These are phyloP conservation scores for Harpagifer antarcticus DNA, from an alignment of 2,797 vertebrate genomes.

Conservation along the genomic window DNA sequence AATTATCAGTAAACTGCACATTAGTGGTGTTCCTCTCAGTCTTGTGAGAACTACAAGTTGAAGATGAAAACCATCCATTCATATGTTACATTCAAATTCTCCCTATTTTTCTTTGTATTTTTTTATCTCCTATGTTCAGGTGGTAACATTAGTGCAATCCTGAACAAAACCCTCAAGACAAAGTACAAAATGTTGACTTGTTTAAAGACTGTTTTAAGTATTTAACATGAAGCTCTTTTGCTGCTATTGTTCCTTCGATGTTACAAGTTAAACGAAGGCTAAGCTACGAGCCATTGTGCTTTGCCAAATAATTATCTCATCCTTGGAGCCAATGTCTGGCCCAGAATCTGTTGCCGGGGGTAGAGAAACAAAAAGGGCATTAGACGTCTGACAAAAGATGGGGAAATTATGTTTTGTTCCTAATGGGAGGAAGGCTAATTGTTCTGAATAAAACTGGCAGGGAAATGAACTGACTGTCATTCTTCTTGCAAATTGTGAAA, in stretches of 20 bases:
- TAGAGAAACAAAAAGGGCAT: slow-evolving; percentile 59
- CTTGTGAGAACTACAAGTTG: background rate
- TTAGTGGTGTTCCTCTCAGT: background rate
- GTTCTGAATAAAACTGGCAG: slow-evolving; percentile 51
- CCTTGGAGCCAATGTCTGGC: slow-evolving; percentile 41
- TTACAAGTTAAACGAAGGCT: slow-evolving; percentile 16
- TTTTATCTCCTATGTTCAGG: slow-evolving; percentile 32
- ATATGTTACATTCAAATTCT: background rate
- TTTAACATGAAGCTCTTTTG: slow-evolving; percentile 8
- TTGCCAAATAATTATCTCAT: slow-evolving; percentile 50
- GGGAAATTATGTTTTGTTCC: slow-evolving; percentile 60
- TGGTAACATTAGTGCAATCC: background rate
- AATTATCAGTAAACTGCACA: background rate
- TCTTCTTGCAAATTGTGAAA: slow-evolving; percentile 44
- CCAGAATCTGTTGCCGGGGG: slow-evolving; percentile 51
- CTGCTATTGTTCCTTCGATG: slow-evolving; percentile 38
- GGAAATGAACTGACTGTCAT: slow-evolving; percentile 30
- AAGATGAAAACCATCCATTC: background rate
- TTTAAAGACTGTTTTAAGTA: background rate
- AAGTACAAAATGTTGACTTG: slow-evolving; percentile 1
- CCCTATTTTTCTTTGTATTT: background rate
- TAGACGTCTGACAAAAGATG: slow-evolving; percentile 53
- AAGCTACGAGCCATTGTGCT: slow-evolving; percentile 50
- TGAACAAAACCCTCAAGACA: background rate
- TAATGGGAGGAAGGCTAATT: slow-evolving; percentile 58